Evolutionary conservation across 1,140 invertebrate species (phyloP), one percentile per base, ranked within the genome.

Genomic region (Diabrotica virgifera): DNA sequence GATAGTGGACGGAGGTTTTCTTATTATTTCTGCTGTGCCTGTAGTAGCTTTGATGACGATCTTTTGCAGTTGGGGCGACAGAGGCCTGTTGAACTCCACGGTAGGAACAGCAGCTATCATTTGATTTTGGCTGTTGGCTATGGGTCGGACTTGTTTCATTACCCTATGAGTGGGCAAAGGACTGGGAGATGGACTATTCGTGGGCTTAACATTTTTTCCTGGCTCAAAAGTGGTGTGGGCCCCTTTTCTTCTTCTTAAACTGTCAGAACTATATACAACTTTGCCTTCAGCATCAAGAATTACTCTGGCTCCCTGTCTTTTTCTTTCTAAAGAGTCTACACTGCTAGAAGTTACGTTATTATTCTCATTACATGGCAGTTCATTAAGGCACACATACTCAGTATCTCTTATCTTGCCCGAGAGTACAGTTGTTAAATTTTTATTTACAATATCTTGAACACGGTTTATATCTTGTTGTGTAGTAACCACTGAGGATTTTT

Each of bases 251-350:
- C 91, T 83, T 76, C 87, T 89, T 61, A 95, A 79, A 76, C 92
- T 95, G 71, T 95, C 93, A 0, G 93, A 95, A 62, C 90, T 90
- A 77, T 92, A 96, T 52, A 96, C 89, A 53, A 95, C 91, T 83
- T 92, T 92, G 11, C 93, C 94, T 72, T 94, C 90, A 1, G 93
- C 89, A 78, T 95, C 91, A 37, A 95, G 78, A 10, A 89, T 93
- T 0, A 95, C 93, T 73, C 91, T 85, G 6, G 91, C 91, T 14
- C 91, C 90, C 74, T 86, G 87, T 59, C 85, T 82, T 63, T 72
- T 74, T n/a, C 76, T 52, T 57, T 84, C 83, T 37, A 84, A 66
- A 1, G 83, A 84, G 62, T 78, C 74, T 79, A 60, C 73, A 78
- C 68, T 82, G 81, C 46, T 58, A 10, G 53, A 55, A 10, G 67